Percentiles rank a stretch among this genome's conserved stretches.
Evolutionary conservation across 2,113 vertebrate species (phyloP).

Genomic region (Colinus virginianus): DNA sequence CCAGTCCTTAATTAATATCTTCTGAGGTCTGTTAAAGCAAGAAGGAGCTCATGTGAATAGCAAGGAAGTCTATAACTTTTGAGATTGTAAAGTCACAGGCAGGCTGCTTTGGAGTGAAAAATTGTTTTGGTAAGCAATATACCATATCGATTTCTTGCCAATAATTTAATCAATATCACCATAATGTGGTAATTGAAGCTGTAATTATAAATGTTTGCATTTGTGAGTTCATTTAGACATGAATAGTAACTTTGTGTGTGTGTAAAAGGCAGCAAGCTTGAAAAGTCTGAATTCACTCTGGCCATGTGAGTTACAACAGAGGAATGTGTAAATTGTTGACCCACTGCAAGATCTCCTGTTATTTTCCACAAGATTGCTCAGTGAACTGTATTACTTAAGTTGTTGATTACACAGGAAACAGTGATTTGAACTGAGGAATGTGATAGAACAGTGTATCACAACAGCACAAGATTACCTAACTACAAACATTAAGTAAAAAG

Average conservation of each 20-base stretch:
- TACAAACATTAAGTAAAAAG: background rate
- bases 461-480: background rate
- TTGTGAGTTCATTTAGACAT: background rate
- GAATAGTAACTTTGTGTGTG: background rate
- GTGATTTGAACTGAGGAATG: background rate
- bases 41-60: constrained; percentile 37
- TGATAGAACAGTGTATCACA: background rate
- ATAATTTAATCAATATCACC: constrained; percentile 40
- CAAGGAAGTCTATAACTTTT: constrained; percentile 27
- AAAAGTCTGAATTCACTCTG: background rate
- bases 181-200: background rate
- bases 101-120: constrained; percentile 27
- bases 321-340: background rate
- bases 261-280: background rate
- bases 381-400: background rate
- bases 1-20: constrained; percentile 28
- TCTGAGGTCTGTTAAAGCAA: constrained; percentile 23
- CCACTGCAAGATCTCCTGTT: background rate
- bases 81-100: constrained; percentile 2
- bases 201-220: background rate
- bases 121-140: background rate
- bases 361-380: background rate
- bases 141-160: background rate
- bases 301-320: background rate
- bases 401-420: background rate